phyloP scores from a whole-genome alignment of 2,797 vertebrate species.

The Intellagama lesueurii region DNA sequence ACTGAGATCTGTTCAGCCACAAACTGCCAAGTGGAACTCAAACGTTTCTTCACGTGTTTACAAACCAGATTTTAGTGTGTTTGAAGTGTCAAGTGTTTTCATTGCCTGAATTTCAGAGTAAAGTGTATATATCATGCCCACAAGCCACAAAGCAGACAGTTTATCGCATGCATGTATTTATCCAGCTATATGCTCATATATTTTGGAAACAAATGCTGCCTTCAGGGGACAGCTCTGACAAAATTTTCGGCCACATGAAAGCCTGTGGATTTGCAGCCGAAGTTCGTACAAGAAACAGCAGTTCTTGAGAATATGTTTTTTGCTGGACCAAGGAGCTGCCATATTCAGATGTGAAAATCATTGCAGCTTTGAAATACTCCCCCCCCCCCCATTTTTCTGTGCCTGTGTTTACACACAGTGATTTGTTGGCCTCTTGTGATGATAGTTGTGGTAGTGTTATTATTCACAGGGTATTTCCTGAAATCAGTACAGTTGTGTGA shows the following conservation, averaged over 20 bases:
- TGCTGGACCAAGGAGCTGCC: conserved; percentile 11
- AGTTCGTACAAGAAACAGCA: not conserved
- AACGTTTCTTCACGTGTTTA: not conserved
- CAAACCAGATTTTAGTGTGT: not conserved
- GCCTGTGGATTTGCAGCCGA: not conserved
- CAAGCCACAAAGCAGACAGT: not conserved
- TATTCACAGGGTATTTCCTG: conserved; percentile 8
- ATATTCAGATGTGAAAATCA: conserved; percentile 7
- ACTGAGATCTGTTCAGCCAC: too few species aligned
- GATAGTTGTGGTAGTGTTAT: conserved; percentile 6
- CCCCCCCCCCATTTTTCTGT: not conserved
- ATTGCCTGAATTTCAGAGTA: conserved; percentile 8
- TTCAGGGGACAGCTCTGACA: not conserved
- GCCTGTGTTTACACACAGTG: conserved; percentile 16
- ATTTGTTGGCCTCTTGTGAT: conserved; percentile 33
- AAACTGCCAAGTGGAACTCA: not conserved
- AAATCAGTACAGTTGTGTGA: conserved; percentile 12
- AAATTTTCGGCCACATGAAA: conserved; percentile 27
- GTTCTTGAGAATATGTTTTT: not conserved
- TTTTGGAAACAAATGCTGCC: conserved; percentile 29
- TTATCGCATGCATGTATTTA: not conserved
- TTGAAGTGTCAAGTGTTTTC: not conserved
- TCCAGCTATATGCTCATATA: not conserved
- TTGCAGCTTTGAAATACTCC: conserved; percentile 28
- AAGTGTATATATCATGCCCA: not conserved